phyloP scores from a whole-genome alignment of 2,113 vertebrate species.

The Oreochromis tanganicae region DNA sequence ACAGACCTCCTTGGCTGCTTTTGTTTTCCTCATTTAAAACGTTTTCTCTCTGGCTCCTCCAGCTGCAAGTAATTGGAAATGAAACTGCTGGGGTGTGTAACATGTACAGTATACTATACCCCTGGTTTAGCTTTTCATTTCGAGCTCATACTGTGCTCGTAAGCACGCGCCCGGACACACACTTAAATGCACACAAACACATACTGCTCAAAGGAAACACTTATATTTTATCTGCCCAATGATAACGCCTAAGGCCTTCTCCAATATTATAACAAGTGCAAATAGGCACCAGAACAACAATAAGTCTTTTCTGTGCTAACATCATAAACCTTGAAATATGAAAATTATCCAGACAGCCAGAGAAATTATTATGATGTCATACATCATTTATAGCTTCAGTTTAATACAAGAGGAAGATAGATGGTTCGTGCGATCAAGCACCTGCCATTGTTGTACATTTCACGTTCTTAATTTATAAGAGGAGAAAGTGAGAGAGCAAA shows the following conservation, averaged over 20 bases:
- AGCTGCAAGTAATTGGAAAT: background rate
- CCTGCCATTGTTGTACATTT: slow-evolving; percentile 3
- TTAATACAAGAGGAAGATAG: background rate
- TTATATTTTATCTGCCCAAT: background rate
- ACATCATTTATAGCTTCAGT: slow-evolving; percentile 14
- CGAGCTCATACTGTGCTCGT: background rate
- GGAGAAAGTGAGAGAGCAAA: background rate
- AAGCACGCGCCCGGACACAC: background rate
- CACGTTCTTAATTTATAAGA: slow-evolving; percentile 2
- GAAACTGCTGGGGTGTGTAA: background rate
- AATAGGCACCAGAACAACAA: slow-evolving; percentile 18
- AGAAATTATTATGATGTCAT: slow-evolving; percentile 35
- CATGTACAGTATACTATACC: background rate
- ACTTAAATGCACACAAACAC: background rate
- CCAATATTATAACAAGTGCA: slow-evolving; percentile 1
- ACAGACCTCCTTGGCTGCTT: slow-evolving; percentile 17
- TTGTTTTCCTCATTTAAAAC: slow-evolving; percentile 31
- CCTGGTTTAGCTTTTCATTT: background rate
- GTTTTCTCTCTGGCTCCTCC: background rate
- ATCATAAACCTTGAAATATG: slow-evolving; percentile 52
- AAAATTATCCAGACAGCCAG: slow-evolving; percentile 23
- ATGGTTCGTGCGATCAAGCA: background rate
- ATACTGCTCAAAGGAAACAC: background rate
- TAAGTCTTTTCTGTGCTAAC: background rate
- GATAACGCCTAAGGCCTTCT: background rate